Evolutionary conservation across 1,140 invertebrate species (phyloP), one percentile per base, ranked within the genome.

Genomic region (Zophobas morio): DNA sequence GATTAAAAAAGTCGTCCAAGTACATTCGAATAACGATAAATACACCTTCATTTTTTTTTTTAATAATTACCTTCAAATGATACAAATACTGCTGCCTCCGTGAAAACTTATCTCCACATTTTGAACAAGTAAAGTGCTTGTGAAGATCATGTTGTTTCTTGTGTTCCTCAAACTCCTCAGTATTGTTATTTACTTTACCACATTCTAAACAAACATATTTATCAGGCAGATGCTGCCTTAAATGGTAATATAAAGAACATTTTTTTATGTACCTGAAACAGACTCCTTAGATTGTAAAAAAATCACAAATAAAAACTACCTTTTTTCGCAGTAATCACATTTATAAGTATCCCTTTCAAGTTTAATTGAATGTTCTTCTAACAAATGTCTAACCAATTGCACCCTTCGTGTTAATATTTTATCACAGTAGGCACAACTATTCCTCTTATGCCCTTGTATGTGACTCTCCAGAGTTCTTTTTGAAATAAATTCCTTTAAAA

Each of bases 361-460:
- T 76, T 79, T 79, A 35, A 80, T 78, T 5, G 72, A 66, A 76
- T 87, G 86, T 2, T 81, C 82, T 46, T 85, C 79, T 49, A 85
- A 85, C 36, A 87, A 71, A 54, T 87, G 87, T 36, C 85, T 77
- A 2, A 84, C 83, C 5, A 87, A 74, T 34, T 87, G 85, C 63
- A 87, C 86, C 4, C 85, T 79, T 8, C 84, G 78, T 0, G 86
- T 86, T 74, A 87, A 85, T 75, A 86, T 85, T 34, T 83, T 83
- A 78, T 82, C 84, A 70, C 86, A 87, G 49, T 86, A 82, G 34
- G 84, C 76, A 56, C 86, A 87, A 74, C 87, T 85, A 74, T 87
- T 87, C 47, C 86, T 84, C 35, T 85, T 84, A 72, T 87, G 86
- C 6, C 86, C 86, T 66, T 87, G 85, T 77, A 87, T 78, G 36